These are phyloP conservation scores for Drosophila repletoides DNA, from an alignment of 1,140 invertebrate genomes.

Conservation along the genomic window DNA sequence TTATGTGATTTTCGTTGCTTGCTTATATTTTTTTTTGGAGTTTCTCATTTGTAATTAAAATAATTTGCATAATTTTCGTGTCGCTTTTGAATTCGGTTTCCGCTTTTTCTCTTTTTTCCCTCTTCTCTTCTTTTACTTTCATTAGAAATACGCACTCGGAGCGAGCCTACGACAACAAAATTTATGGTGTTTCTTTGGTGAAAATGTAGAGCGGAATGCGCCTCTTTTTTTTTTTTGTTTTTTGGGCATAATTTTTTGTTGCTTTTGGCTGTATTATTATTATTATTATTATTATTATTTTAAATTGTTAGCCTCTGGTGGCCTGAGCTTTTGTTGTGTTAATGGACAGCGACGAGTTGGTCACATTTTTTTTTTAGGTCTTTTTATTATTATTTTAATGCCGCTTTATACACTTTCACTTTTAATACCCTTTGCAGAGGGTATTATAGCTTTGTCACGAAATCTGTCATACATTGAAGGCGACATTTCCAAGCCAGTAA, in stretches of 20 bases:
- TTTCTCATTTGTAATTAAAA: constrained; percentile 80
- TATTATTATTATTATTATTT: constrained; percentile 53
- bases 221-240: constrained; percentile 1
- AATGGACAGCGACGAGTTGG: constrained; percentile 49
- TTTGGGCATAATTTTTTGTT: constrained; percentile 36
- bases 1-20: too few species aligned
- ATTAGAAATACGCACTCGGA: constrained; percentile 58
- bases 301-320: constrained; percentile 38
- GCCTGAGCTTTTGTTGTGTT: constrained; percentile 61
- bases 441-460: too few species aligned
- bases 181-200: constrained; percentile 53
- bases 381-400: constrained; percentile 53
- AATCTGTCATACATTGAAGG: too few species aligned
- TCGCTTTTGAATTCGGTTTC: constrained; percentile 39
- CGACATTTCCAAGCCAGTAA: too few species aligned
- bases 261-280: constrained; percentile 35
- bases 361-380: constrained; percentile 56
- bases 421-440: too few species aligned
- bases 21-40: constrained; percentile 29
- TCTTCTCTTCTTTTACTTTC: constrained; percentile 65
- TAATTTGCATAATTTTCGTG: constrained; percentile 81
- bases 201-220: constrained; percentile 29
- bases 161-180: constrained; percentile 74
- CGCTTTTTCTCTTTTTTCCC: constrained; percentile 2
- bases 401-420: constrained; percentile 81